These are phyloP conservation scores for Leguminivora glycinivorella DNA, from an alignment of 1,140 invertebrate genomes.

Conservation along the genomic window DNA sequence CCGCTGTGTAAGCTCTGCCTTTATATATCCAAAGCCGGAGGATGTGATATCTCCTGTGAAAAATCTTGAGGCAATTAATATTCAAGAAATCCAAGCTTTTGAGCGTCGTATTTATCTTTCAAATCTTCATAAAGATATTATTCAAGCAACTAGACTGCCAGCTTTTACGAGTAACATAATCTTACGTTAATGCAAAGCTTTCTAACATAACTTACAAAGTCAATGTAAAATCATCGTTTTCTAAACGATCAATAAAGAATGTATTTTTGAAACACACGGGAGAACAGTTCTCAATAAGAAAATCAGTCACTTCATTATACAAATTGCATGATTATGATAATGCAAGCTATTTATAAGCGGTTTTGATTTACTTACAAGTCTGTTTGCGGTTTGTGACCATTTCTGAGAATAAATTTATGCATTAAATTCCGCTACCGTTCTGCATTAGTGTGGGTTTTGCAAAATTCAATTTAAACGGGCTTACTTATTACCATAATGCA, in stretches of 20 bases:
- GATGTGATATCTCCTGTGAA: constrained; percentile 39
- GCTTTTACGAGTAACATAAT: constrained; percentile 5
- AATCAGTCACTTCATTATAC: constrained; percentile 66
- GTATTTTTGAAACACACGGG: constrained; percentile 46
- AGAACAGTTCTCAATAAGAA: constrained; percentile 53
- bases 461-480: constrained; percentile 44
- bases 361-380: constrained; percentile 65
- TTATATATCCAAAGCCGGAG: constrained; percentile 58
- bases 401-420: constrained; percentile 67
- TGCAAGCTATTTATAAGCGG: constrained; percentile 62
- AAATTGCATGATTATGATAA: constrained; percentile 73
- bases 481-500: constrained; percentile 50
- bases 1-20: constrained; percentile 66
- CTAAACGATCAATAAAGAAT: constrained; percentile 45
- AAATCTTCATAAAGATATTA: constrained; percentile 11
- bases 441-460: constrained; percentile 59
- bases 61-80: constrained; percentile 31
- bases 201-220: constrained; percentile 41
- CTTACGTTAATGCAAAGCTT: constrained; percentile 22
- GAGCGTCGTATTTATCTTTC: not conserved
- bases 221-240: constrained; percentile 39
- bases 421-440: constrained; percentile 63
- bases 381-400: constrained; percentile 53
- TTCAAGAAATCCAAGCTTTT: constrained; percentile 14
- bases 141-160: not conserved